Evolutionary conservation across 2,888 invertebrate genomes (phyloP).

Genomic region (Ditylenchus weischeri): DNA sequence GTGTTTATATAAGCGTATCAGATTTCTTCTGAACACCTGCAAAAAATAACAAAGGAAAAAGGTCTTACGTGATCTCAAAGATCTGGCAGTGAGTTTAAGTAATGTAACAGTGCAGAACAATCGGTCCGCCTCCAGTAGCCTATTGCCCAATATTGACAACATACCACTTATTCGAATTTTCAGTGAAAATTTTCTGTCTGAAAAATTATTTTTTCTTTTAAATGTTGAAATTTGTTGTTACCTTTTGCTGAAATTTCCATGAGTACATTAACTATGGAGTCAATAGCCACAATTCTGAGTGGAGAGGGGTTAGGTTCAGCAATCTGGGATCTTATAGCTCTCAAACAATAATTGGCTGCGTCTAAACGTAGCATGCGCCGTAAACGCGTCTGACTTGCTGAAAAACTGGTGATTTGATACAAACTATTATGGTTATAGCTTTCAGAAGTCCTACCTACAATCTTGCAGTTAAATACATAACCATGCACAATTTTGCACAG

Average conservation of each 20-base stretch:
- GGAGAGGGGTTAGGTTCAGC: slow-evolving; percentile 23
- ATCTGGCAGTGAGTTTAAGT: slow-evolving; percentile 19
- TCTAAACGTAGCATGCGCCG: slow-evolving; percentile 41
- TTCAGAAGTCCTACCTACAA: slow-evolving; percentile 21
- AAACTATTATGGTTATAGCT: no score
- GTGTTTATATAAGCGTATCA: no score
- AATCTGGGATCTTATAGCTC: slow-evolving; percentile 31
- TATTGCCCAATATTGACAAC: slow-evolving; percentile 26
- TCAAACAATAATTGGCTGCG: slow-evolving; percentile 31
- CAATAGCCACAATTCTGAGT: slow-evolving; percentile 23
- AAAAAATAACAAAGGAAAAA: no score
- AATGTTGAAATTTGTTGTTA: no score
- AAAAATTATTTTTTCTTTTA: slow-evolving; percentile 13
- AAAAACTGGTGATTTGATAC: slow-evolving; percentile 19
- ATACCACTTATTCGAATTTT: slow-evolving; percentile 49
- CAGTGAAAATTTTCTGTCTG: slow-evolving; percentile 43
- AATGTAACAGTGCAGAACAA: slow-evolving; percentile 30
- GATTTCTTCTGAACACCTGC: no score
- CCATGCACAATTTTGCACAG: slow-evolving; percentile 40
- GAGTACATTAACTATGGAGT: slow-evolving; percentile 25
- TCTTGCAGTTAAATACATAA: slow-evolving; percentile 28
- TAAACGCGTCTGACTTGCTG: slow-evolving; percentile 34
- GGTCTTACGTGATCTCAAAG: slow-evolving; percentile 25
- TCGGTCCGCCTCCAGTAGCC: slow-evolving; percentile 31
- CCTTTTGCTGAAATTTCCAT: slow-evolving; percentile 31